Evolutionary conservation across 2,113 vertebrate genomes (phyloP).

Genomic region (Eidolon helvum): DNA sequence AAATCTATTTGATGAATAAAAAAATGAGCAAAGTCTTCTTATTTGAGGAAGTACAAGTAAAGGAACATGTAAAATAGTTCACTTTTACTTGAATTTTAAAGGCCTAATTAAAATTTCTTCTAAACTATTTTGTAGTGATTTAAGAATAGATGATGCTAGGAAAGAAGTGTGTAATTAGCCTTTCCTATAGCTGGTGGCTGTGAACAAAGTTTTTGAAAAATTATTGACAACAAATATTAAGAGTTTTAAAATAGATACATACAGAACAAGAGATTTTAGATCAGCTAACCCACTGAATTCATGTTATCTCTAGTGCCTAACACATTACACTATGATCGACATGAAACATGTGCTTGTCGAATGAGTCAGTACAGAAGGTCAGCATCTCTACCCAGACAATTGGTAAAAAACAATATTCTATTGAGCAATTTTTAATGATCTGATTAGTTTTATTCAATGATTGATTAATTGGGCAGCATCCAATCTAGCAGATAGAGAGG

Average conservation of each 20-base stretch:
- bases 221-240: background rate
- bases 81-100: background rate
- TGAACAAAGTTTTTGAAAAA: background rate
- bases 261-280: background rate
- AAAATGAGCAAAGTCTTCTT: background rate
- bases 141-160: background rate
- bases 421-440: background rate
- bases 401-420: background rate
- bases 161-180: background rate
- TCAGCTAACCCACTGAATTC: background rate
- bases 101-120: background rate
- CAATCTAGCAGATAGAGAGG: background rate
- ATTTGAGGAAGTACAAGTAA: background rate
- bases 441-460: background rate
- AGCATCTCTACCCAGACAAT: background rate
- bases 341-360: background rate
- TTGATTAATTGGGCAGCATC: background rate
- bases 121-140: background rate
- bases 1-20: background rate
- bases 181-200: background rate
- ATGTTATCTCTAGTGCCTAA: background rate
- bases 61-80: background rate
- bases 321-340: background rate
- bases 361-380: background rate
- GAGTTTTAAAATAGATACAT: background rate